Evolutionary conservation across 2,888 invertebrate species (phyloP).

Genomic region (Stenoptilia bipunctidactyla): DNA sequence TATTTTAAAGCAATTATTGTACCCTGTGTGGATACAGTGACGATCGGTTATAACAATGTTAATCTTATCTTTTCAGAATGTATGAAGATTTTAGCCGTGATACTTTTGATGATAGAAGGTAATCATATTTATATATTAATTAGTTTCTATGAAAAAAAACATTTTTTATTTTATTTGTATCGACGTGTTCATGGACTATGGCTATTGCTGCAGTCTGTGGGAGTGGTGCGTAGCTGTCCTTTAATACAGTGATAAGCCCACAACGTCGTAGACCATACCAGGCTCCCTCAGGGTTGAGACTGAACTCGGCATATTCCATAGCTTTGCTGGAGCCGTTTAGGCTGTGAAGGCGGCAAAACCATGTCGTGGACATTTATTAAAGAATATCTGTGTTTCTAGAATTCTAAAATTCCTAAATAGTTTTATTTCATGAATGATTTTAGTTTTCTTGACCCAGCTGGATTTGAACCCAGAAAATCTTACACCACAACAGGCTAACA

Average conservation of each 20-base stretch:
- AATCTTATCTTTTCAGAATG: slow-evolving; percentile 66
- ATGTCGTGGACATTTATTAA: slow-evolving; percentile 78
- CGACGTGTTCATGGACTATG: slow-evolving; percentile 43
- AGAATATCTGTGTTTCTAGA: too few species aligned
- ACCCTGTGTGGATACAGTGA: too few species aligned
- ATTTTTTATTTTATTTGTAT: slow-evolving; percentile 9
- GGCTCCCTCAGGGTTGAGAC: slow-evolving; percentile 62
- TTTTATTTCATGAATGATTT: too few species aligned
- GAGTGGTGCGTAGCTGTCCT: slow-evolving; percentile 64
- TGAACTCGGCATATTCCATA: slow-evolving; percentile 81
- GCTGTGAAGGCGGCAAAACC: slow-evolving; percentile 78
- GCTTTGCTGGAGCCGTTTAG: slow-evolving; percentile 78
- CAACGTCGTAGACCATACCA: slow-evolving; percentile 74
- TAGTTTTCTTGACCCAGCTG: too few species aligned
- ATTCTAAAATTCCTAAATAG: too few species aligned
- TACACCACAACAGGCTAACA: too few species aligned
- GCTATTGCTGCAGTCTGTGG: slow-evolving; percentile 36
- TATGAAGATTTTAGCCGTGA: slow-evolving; percentile 92
- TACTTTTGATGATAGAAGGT: slow-evolving; percentile 89
- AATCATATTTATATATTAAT: slow-evolving; percentile 48
- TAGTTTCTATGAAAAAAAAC: too few species aligned
- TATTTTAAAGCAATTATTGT: too few species aligned
- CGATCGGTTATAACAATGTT: too few species aligned
- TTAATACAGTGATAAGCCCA: slow-evolving; percentile 64
- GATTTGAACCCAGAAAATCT: too few species aligned